Evolutionary conservation across 2,888 invertebrate genomes (phyloP), one percentile per base, ranked within the genome.

Genomic region (Idaea biselata): DNA sequence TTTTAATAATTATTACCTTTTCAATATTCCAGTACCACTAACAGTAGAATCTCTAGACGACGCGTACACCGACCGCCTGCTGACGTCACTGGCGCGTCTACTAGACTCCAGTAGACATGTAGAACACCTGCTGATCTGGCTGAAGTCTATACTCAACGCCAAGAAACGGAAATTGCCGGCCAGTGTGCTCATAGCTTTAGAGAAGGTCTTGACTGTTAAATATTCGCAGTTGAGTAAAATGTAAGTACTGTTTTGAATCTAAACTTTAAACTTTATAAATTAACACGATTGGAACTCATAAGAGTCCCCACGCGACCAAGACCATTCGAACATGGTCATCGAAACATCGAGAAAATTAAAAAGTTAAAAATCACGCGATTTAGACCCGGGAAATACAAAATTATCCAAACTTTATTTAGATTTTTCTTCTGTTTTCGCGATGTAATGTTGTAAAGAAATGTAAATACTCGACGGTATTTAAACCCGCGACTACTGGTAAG

Each of bases 91-190:
- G 55, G 95, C 96, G 0, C 93, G 93, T 1, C 94, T 95, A 59
- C 82, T 99, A 18, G 97, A 97, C 73, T 93, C 93, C 44, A 96
- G 97, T 1, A 93, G 94, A 0, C 99, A 99, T 79, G 80, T 99
- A 56, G 97, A 99, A 78, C 98, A 97, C 80, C 97, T 99, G 80
- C 89, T 98, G 54, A 87, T 94, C 58, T 99, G 98, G 98, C 92
- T 95, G 55, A 94, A 95, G 72, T 87, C 91, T 16, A 82, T 98
- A 2, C 83, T 99, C 54, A 95, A 94, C 0, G 83, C 87, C 53
- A 95, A 96, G 78, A 95, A 95, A 8, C 93, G 93, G 69, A 84
- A 93, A 76, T 88, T 95, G 78, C 93, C 95, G 67, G 92, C 95
- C 87, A 93, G 95, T 55, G 93, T 94, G 0, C 83, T 98, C 11